A percentile compares a stretch with the other conserved stretches of the same genome.
Evolutionary conservation across 2,888 invertebrate species (phyloP).

Genomic region (Diplazon laetatorius): DNA sequence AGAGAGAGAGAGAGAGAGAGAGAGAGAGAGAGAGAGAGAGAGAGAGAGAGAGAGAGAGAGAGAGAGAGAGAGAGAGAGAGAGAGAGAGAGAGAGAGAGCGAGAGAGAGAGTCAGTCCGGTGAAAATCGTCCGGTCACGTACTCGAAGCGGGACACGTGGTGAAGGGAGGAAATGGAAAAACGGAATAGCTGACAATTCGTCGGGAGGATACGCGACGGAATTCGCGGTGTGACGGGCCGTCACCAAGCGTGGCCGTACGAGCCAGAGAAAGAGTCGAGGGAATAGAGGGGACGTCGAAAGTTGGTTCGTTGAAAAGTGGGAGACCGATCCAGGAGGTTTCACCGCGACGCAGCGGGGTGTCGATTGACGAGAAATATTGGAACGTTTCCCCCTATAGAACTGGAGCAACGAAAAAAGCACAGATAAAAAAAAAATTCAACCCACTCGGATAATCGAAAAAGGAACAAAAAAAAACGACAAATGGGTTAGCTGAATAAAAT

Average conservation of each 20-base stretch:
- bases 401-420: not conserved
- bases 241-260: slow-evolving; percentile 3
- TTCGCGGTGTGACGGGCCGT: slow-evolving; percentile 29
- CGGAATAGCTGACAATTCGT: slow-evolving; percentile 25
- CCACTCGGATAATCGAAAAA: not conserved
- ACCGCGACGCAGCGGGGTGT: not conserved
- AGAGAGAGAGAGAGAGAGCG: not conserved
- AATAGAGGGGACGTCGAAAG: too few relatives aligned
- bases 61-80: too few relatives aligned
- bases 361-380: slow-evolving; percentile 41
- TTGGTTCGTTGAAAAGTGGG: slow-evolving; percentile 15
- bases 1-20: too few relatives aligned
- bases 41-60: too few relatives aligned
- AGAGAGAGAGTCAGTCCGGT: slow-evolving; percentile 21
- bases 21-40: too few relatives aligned
- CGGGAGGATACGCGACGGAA: slow-evolving; percentile 40
- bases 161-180: slow-evolving; percentile 33
- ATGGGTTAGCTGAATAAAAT: slow-evolving; percentile 20
- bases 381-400: not conserved
- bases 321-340: not conserved
- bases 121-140: slow-evolving; percentile 37
- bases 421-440: slow-evolving; percentile 5
- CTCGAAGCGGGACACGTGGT: slow-evolving; percentile 17
- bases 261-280: slow-evolving; percentile 9
- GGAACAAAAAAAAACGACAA: too few relatives aligned